Base-by-base conservation (phyloP, 2,888 invertebrate species). In the Cheilosia vernalis region DNA sequence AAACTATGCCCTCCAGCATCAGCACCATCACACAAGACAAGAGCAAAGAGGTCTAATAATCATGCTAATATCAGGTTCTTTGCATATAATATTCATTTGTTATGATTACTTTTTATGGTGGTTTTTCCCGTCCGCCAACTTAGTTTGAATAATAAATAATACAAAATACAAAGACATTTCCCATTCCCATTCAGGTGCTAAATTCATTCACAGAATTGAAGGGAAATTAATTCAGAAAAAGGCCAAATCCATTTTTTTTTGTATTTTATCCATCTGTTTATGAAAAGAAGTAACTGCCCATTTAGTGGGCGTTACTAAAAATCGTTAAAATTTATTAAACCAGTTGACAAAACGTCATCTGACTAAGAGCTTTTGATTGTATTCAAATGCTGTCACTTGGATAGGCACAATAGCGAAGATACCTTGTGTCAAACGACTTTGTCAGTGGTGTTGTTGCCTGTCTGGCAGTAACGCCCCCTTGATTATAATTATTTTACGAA, bases 1-100 rank as follows among this genome's bases (percentile, higher is more conserved):
- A 15, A 56, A 24, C 15, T 1, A 44, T 47, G 27, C 53, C 66
- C 40, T 51, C 47, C 47, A 19, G 30, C 58, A 49, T 17, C 70
- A 55, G 49, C 47, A 49, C n/a, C 47, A 56, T 42, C 24, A 44
- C 42, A 37, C 24, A 53, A 76, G 27, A 69, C 27, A 70, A 47
- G 47, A 21, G 13, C 33, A 69, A 30, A 70, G 5, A 70, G 51
- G 37, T 79, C 51, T 55, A 55, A 60, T 81, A 69, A 70, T 66
- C 66, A 81, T 73, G 63, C 76, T 72, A 66, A 81, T 81, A 67
- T 72, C 76, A 56, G 72, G 81, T 81, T 85, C 55, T 58, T 72
- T 67, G 76, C 76, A 81, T 85, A 81, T 56, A 49, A 76, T 81
- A 85, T 58, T 64, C 73, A 81, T 77, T 85, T 72, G 70, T 67